Conservation (phyloP, 2,888 invertebrate genomes). For the Lasioglossum malachurum region DNA sequence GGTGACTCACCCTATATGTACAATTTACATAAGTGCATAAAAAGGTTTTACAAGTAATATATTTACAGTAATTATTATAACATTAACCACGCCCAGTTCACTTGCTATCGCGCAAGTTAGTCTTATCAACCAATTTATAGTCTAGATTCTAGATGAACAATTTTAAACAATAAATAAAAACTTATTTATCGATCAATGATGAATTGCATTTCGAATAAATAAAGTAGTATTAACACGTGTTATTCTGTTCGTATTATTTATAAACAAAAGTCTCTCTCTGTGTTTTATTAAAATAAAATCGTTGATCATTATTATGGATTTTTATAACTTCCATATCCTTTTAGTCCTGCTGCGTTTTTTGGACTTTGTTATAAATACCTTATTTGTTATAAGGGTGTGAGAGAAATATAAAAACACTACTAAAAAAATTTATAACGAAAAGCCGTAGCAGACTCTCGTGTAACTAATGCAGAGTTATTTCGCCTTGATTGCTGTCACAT, state of each 20-base stretch:
- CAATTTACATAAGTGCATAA: slow-evolving; percentile 44
- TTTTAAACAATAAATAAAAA: not conserved
- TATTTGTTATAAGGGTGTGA: not conserved
- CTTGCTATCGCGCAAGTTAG: not conserved
- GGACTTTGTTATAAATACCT: not conserved
- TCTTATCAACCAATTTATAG: not conserved
- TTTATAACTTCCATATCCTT: not conserved
- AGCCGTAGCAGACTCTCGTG: not conserved
- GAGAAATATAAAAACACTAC: not conserved
- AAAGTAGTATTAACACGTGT: not conserved
- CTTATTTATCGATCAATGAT: not conserved
- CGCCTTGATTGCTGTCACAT: not conserved
- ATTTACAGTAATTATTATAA: slow-evolving; percentile 22
- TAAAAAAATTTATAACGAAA: not conserved
- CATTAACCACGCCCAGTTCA: not conserved
- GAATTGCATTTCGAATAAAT: not conserved
- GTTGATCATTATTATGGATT: not conserved
- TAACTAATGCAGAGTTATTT: not conserved
- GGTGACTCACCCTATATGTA: slow-evolving; percentile 46
- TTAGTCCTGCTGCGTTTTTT: not conserved
- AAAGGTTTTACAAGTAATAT: slow-evolving; percentile 4
- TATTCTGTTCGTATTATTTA: not conserved
- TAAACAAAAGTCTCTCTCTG: not conserved
- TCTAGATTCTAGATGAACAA: not conserved
- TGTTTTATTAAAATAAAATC: not conserved